A percentile compares a stretch with the other conserved stretches of the same genome.
Conservation (phyloP, 2,888 invertebrate species). For the Drosophila tripunctata region DNA sequence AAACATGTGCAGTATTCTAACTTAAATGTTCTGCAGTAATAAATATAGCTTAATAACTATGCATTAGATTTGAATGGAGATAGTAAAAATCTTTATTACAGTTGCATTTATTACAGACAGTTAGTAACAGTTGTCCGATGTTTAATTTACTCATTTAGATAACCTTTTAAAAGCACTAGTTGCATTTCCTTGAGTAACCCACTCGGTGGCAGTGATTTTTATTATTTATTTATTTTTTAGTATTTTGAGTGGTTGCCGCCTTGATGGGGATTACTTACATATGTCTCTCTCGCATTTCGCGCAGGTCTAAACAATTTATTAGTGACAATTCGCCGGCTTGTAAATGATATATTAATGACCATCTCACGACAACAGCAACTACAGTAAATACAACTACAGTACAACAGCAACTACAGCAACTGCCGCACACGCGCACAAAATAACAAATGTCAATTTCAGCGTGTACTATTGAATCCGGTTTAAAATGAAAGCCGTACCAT, state of each 20-base stretch:
- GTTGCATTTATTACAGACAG: no score
- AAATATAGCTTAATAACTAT: not conserved
- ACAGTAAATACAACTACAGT: constrained; percentile 25
- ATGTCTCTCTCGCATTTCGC: constrained; percentile 31
- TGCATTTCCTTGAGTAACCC: constrained; percentile 42
- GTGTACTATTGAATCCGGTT: constrained; percentile 68
- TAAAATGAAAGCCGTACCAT: constrained; percentile 62
- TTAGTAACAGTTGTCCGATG: not conserved
- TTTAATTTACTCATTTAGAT: constrained; percentile 1
- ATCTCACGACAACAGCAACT: constrained; percentile 51
- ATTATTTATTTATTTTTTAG: not conserved
- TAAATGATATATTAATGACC: constrained; percentile 80
- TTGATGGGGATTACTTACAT: constrained; percentile 27
- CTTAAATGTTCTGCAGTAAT: not conserved
- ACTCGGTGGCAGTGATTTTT: constrained; percentile 16
- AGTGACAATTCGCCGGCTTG: constrained; percentile 74
- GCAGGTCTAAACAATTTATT: constrained; percentile 70
- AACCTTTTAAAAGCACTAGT: not conserved
- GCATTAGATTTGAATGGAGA: not conserved
- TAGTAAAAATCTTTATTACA: constrained; percentile 1
- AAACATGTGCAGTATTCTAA: not conserved
- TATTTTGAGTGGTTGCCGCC: constrained; percentile 20
- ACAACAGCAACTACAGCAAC: constrained; percentile 9
- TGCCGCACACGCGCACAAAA: constrained; percentile 71
- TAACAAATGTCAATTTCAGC: constrained; percentile 73